These are phyloP conservation scores for Patella pellucida DNA, from an alignment of 2,888 invertebrate species.

Conservation along the genomic window DNA sequence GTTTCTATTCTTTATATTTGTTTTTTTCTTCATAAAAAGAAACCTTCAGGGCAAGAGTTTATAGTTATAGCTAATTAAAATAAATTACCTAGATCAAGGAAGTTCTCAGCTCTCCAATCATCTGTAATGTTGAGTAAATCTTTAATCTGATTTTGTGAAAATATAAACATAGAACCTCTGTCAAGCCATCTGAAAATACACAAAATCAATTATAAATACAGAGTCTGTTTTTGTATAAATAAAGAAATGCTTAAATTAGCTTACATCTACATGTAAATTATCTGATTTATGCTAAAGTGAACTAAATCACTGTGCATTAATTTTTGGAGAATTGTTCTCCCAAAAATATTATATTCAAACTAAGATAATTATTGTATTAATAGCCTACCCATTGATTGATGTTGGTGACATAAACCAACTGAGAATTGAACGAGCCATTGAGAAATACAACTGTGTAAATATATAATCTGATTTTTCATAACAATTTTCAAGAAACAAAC, in stretches of 20 bases:
- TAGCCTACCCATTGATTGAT: constrained; percentile 91
- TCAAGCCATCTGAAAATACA: constrained; percentile 80
- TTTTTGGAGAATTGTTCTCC: too few relatives aligned
- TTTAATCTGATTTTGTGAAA: constrained; percentile 86
- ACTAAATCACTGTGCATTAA: too few relatives aligned
- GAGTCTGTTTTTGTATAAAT: too few relatives aligned
- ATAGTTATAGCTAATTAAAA: constrained; percentile 7
- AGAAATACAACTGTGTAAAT: constrained; percentile 91
- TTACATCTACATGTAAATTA: too few relatives aligned
- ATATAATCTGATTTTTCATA: constrained; percentile 87
- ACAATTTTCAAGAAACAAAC: constrained; percentile 81
- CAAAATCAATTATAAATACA: too few relatives aligned
- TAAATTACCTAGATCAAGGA: constrained; percentile 79
- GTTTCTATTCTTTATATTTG: too few relatives aligned
- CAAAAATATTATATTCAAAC: constrained; percentile 7
- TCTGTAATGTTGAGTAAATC: constrained; percentile 72
- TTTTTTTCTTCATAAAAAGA: background rate
- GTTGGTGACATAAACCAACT: constrained; percentile 94
- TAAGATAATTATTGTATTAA: background rate
- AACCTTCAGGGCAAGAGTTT: background rate
- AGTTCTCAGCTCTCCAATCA: constrained; percentile 57
- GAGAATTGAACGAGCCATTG: constrained; percentile 86
- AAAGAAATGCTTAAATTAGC: too few relatives aligned
- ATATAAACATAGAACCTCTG: constrained; percentile 96
- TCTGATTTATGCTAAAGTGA: too few relatives aligned